Evolutionary conservation across 2,888 invertebrate genomes (phyloP).

Genomic region (Gymnoscelis rufifasciata): DNA sequence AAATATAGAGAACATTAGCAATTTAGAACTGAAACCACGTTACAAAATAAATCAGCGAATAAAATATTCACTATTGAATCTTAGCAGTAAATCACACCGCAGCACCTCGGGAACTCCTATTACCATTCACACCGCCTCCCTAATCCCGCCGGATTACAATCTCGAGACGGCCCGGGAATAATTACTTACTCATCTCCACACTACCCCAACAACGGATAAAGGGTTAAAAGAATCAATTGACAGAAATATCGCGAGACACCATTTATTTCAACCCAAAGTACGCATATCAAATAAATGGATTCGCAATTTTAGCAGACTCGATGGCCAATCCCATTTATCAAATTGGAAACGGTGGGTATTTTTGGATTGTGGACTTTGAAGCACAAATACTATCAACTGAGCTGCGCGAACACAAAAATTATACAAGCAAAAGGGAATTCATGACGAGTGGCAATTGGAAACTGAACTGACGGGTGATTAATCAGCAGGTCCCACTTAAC

Average conservation of each 20-base stretch:
- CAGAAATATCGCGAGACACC: conserved; percentile 10
- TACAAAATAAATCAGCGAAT: conserved; percentile 65
- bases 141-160: conserved; percentile 75
- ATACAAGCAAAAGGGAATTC: conserved; percentile 54
- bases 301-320: conserved; percentile 24
- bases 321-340: conserved; percentile 36
- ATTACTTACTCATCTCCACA: conserved; percentile 68
- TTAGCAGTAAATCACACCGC: conserved; percentile 76
- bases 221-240: conserved; percentile 37
- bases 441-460: conserved; percentile 73
- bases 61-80: conserved; percentile 78
- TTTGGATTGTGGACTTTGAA: conserved; percentile 29
- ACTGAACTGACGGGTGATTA: conserved; percentile 75
- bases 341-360: conserved; percentile 37
- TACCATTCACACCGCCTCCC: conserved; percentile 76
- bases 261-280: conserved; percentile 18
- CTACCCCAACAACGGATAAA: conserved; percentile 49
- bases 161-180: conserved; percentile 73
- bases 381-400: conserved; percentile 33
- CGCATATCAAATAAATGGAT: conserved; percentile 27
- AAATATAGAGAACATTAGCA: conserved; percentile 13
- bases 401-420: conserved; percentile 44
- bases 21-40: conserved; percentile 43
- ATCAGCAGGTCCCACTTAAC: conserved; percentile 76
- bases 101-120: conserved; percentile 71